Evolutionary conservation across 1,140 invertebrate genomes (phyloP).

Genomic region (Episyrphus balteatus): DNA sequence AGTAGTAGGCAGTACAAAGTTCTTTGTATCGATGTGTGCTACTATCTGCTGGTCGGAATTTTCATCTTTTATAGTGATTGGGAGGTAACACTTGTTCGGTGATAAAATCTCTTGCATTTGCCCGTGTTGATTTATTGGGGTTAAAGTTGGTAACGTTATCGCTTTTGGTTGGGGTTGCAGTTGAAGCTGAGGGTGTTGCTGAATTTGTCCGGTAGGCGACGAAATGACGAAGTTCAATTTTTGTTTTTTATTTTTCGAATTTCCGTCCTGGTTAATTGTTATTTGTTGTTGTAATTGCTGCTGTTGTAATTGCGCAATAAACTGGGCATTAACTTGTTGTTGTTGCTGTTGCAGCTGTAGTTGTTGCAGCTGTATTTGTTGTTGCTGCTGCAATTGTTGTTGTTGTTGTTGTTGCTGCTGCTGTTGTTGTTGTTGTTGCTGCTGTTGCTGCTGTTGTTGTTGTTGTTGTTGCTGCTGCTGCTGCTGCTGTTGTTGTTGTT

Average conservation of each 20-base stretch:
- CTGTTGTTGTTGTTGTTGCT: conserved; percentile 14
- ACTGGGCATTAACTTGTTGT: conserved; percentile 1
- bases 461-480: conserved; percentile 23
- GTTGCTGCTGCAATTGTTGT: conserved; percentile 6
- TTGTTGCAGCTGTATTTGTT: conserved; percentile 2
- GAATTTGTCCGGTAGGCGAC: conserved; percentile 14
- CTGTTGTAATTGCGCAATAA: conserved; percentile 8
- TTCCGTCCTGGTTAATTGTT: conserved; percentile 10
- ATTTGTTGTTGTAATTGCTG: not conserved
- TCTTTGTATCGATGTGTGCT: conserved; percentile 34
- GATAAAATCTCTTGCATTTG: conserved; percentile 15
- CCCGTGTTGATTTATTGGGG: conserved; percentile 6
- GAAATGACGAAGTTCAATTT: conserved; percentile 36
- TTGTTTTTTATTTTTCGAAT: conserved; percentile 33
- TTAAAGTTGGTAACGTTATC: conserved; percentile 15
- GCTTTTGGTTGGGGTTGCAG: conserved; percentile 14
- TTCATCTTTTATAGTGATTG: conserved; percentile 33
- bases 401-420: conserved; percentile 17
- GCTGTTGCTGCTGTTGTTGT: conserved; percentile 12
- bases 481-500: conserved; percentile 19
- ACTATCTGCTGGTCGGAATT: conserved; percentile 35
- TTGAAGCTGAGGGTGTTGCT: conserved; percentile 4
- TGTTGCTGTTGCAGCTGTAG: conserved; percentile 5
- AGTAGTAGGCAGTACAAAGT: conserved; percentile 30
- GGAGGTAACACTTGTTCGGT: conserved; percentile 33